A percentile compares a stretch with the other conserved stretches of the same genome.
Evolutionary conservation across 2,113 vertebrate genomes (phyloP).

Genomic region (Pristiophorus japonicus): DNA sequence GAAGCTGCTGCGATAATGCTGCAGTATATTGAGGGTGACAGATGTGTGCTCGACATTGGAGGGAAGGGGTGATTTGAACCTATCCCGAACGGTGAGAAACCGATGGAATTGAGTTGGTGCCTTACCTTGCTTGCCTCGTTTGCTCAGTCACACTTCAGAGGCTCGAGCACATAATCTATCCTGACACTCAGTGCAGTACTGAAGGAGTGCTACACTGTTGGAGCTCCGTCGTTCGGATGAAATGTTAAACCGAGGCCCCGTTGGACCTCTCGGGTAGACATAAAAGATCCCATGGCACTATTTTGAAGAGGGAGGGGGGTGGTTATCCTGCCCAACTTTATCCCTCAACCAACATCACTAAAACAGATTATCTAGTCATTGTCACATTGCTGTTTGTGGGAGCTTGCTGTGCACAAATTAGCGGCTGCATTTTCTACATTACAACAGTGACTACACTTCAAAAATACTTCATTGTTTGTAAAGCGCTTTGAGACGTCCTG

Average conservation of each 20-base stretch:
- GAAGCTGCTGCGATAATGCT: neutral
- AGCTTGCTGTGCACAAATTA: neutral
- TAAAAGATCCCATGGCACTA: neutral
- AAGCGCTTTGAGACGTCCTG: neutral
- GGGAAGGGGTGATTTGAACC: neutral
- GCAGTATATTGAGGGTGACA: neutral
- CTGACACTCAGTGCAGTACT: neutral
- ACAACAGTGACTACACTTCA: neutral
- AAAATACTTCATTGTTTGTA: neutral
- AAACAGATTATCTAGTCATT: neutral
- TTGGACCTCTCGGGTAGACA: neutral
- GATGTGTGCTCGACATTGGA: neutral
- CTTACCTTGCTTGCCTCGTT: neutral
- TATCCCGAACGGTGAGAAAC: no score
- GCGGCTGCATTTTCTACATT: neutral
- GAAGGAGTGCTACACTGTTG: neutral
- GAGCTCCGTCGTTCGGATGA: neutral
- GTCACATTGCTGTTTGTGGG: no score
- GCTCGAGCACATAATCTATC: neutral
- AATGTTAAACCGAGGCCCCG: neutral
- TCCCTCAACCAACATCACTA: neutral
- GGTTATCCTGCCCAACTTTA: neutral
- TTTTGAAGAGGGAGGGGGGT: neutral
- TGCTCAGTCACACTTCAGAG: neutral
- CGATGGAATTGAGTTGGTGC: neutral